Evolutionary conservation across 2,797 vertebrate genomes (phyloP).

Genomic region (Gymnocypris eckloni): DNA sequence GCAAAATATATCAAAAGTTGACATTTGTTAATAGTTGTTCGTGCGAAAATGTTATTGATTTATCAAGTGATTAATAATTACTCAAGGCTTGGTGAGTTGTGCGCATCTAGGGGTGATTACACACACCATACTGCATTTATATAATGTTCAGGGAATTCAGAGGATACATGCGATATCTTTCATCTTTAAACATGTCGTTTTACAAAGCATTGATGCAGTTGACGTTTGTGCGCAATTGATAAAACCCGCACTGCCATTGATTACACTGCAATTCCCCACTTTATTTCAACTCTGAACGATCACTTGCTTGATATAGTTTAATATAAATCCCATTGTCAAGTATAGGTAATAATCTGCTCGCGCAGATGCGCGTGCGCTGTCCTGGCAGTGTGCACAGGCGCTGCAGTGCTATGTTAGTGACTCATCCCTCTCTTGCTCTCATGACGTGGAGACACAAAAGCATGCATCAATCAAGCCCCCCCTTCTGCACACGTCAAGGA

Average conservation of each 20-base stretch:
- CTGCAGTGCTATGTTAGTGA: slow-evolving; percentile 66
- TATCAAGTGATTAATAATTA: neutral
- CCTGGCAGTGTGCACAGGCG: slow-evolving; percentile 43
- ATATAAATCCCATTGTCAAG: neutral
- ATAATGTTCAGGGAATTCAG: no score
- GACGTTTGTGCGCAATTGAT: neutral
- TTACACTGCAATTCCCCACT: neutral
- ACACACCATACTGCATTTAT: neutral
- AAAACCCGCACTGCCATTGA: neutral
- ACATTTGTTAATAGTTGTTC: neutral
- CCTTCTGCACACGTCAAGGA: slow-evolving; percentile 61
- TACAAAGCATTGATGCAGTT: neutral
- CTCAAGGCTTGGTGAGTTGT: neutral
- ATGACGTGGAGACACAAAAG: slow-evolving; percentile 66
- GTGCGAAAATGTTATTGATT: neutral
- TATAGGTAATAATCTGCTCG: neutral
- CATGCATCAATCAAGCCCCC: slow-evolving; percentile 67
- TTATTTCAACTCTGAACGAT: neutral
- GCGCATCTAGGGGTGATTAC: neutral
- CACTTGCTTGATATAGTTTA: neutral
- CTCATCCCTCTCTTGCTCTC: slow-evolving; percentile 66
- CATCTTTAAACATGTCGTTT: neutral
- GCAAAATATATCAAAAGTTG: neutral
- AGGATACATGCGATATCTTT: neutral
- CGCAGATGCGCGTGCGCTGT: neutral